phyloP scores from a whole-genome alignment of 2,888 invertebrate species.

The Drosophila nr. fundita region DNA sequence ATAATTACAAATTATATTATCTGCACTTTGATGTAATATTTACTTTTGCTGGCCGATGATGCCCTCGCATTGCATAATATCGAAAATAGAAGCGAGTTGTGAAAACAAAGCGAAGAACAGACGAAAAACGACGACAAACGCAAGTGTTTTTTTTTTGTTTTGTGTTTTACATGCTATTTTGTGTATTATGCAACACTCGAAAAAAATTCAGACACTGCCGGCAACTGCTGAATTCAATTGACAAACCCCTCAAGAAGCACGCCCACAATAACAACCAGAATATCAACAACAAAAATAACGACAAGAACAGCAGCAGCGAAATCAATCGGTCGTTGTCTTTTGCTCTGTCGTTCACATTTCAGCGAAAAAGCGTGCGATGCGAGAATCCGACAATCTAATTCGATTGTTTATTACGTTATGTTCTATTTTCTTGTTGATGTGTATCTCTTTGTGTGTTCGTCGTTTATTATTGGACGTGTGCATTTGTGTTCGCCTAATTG shows the following conservation, averaged over 20 bases:
- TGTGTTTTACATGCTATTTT: slow-evolving; percentile 19
- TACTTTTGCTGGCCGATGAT: slow-evolving; percentile 16
- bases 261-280: slow-evolving; percentile 25
- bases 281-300: slow-evolving; percentile 8
- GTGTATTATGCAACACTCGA: slow-evolving; percentile 62
- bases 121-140: slow-evolving; percentile 10
- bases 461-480: slow-evolving; percentile 20
- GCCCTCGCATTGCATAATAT: slow-evolving; percentile 67
- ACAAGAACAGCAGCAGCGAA: slow-evolving; percentile 8
- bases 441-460: slow-evolving; percentile 24
- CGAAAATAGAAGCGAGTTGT: slow-evolving; percentile 38
- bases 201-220: slow-evolving; percentile 26
- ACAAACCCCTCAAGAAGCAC: slow-evolving; percentile 16
- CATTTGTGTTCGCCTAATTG: slow-evolving; percentile 12
- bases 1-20: slow-evolving; percentile 26
- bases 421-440: slow-evolving; percentile 5
- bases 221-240: slow-evolving; percentile 18
- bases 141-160: slow-evolving; percentile 16
- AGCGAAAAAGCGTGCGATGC: not conserved
- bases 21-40: slow-evolving; percentile 10
- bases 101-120: slow-evolving; percentile 55
- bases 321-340: slow-evolving; percentile 37
- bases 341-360: slow-evolving; percentile 14
- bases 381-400: slow-evolving; percentile 14
- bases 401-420: slow-evolving; percentile 27